Evolutionary conservation across 2,797 vertebrate genomes (phyloP), one percentile per base, ranked within the genome.

Genomic region (Linurgus olivaceus): DNA sequence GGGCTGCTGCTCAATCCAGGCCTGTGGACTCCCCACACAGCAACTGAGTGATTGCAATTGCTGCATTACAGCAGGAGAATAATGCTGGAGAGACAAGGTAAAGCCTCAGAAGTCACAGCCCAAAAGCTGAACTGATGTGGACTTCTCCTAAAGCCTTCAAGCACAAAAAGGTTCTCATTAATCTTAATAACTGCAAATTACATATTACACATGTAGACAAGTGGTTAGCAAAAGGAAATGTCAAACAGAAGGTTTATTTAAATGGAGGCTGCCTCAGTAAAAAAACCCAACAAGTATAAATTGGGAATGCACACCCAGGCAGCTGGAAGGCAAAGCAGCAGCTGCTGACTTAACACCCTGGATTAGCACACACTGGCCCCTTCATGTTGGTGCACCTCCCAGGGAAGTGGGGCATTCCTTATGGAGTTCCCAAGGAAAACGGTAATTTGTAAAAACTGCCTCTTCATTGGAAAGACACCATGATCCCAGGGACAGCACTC

Each of bases 151-250:
- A 82, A 45, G 65, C 29, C 70, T 33, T 16, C 35, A 66, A 51
- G 45, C 26, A 62, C 45, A 59, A 51, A 38, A 35, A 51, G 62
- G 24, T 61, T n/a, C 67, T 25, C 33, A 28, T 50, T 83, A 77
- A 77, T 55, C 65, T 68, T 58, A 68, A 81, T 40, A 82, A 79
- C n/a, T 54, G 55, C 55, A 71, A 82, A 79, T 76, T 44, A 51
- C 11, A 2, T 35, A 50, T 28, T 57, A 61, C 0, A 0, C 21
- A 12, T 12, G 18, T 19, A 50, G 37, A 51, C 37, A 71, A 71
- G 89, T 19, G 26, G 45, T 68, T 14, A 70, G 59, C 38, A 51
- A 92, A 91, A 86, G 45, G 11, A 68, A 95, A 25, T 24, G 57
- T 24, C 59, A 37, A 62, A 82, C 7, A 28, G 31, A 74, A 74